These are phyloP conservation scores for Aplidium turbinatum DNA, from an alignment of 23 tunicate species.

Conservation along the genomic window DNA sequence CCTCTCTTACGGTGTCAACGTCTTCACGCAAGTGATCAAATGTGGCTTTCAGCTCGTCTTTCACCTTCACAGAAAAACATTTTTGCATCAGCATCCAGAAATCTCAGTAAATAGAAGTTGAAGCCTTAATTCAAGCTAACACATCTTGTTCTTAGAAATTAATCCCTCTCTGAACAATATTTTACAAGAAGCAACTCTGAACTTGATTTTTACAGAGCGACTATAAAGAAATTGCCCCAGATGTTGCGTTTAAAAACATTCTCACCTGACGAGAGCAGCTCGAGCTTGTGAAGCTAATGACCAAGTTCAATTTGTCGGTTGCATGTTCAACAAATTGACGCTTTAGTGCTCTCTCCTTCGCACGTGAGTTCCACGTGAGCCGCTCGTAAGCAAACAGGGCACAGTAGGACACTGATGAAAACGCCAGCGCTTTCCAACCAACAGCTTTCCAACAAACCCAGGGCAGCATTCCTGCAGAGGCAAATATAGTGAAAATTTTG, in stretches of 20 bases:
- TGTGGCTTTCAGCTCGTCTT: conserved; percentile 77
- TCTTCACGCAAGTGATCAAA: conserved; percentile 62
- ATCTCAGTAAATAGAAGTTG: background rate
- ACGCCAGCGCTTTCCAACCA: conserved; percentile 84
- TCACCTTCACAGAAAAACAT: conserved; percentile 72
- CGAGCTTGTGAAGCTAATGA: conserved; percentile 78
- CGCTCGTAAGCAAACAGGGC: conserved; percentile 81
- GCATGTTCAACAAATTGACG: conserved; percentile 96
- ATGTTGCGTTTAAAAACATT: too few species aligned
- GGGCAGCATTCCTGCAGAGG: conserved; percentile 58
- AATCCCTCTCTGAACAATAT: too few species aligned
- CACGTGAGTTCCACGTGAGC: conserved; percentile 81
- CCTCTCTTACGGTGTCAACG: conserved; percentile 59
- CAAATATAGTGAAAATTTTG: too few species aligned
- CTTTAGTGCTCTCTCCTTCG: conserved; percentile 83
- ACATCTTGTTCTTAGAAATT: background rate
- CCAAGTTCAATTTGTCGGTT: conserved; percentile 71
- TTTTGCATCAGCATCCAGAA: too few species aligned
- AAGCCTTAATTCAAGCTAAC: background rate
- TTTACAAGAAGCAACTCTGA: too few species aligned
- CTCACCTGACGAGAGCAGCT: conserved; percentile 88
- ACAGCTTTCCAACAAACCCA: conserved; percentile 60
- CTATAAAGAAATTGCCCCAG: too few species aligned
- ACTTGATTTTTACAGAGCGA: too few species aligned
- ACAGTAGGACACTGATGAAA: conserved; percentile 59